Percentiles rank a stretch among this genome's conserved stretches.
These are phyloP conservation scores for Athripsodes cinereus DNA, from an alignment of 2,888 invertebrate species.

Conservation along the genomic window DNA sequence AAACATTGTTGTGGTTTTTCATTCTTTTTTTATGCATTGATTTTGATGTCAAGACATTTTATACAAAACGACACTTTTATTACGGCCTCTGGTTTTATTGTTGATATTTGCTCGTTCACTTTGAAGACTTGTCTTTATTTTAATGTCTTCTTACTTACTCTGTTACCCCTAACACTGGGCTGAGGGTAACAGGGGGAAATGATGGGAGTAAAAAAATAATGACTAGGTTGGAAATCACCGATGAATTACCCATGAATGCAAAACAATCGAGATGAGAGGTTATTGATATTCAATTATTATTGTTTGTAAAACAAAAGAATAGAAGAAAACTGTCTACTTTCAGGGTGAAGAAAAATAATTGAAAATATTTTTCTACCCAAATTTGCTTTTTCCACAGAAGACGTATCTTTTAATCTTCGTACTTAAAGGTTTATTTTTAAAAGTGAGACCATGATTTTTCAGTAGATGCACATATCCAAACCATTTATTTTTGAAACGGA, in stretches of 20 bases:
- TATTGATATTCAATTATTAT: too few species aligned
- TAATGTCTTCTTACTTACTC: slow-evolving; percentile 14
- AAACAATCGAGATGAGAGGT: neutral
- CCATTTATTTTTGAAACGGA: too few species aligned
- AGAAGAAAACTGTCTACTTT: too few species aligned
- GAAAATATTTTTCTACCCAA: too few species aligned
- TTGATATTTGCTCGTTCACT: slow-evolving; percentile 15
- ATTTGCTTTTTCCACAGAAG: too few species aligned
- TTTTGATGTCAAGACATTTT: slow-evolving; percentile 24
- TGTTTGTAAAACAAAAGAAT: too few species aligned
- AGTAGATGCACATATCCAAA: too few species aligned
- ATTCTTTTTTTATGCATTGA: slow-evolving; percentile 22
- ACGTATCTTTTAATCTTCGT: too few species aligned
- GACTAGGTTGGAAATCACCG: slow-evolving; percentile 7
- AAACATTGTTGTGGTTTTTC: too few species aligned
- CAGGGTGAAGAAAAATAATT: too few species aligned
- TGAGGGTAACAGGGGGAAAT: neutral
- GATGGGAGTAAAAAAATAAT: slow-evolving; percentile 8
- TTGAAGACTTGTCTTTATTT: slow-evolving; percentile 13
- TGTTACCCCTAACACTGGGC: slow-evolving; percentile 3
- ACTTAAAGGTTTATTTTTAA: too few species aligned
- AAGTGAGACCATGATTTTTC: too few species aligned
- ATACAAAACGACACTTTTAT: slow-evolving; percentile 21
- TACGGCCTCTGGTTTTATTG: slow-evolving; percentile 19
- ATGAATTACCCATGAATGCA: neutral